Evolutionary conservation across 2,113 vertebrate species (phyloP).

Genomic region (Chunga burmeisteri): DNA sequence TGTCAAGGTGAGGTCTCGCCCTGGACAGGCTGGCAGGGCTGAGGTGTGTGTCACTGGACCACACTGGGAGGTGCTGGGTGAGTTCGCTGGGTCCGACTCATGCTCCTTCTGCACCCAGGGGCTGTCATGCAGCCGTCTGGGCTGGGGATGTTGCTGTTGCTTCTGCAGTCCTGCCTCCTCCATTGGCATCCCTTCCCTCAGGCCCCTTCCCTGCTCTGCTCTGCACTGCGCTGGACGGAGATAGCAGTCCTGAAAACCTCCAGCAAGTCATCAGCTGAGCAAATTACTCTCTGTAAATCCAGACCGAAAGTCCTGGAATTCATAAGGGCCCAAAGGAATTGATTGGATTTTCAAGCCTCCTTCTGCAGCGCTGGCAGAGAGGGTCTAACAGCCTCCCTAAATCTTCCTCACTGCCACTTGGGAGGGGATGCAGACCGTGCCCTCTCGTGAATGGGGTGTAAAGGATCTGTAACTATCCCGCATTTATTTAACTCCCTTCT

Average conservation of each 20-base stretch:
- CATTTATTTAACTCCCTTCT: not conserved
- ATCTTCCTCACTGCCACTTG: not conserved
- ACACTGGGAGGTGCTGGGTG: not conserved
- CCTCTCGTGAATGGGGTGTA: not conserved
- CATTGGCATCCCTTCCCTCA: not conserved
- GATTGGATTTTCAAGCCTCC: conserved; percentile 28
- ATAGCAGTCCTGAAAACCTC: not conserved
- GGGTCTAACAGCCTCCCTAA: conserved; percentile 3
- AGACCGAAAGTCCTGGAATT: not conserved
- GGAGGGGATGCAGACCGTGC: not conserved
- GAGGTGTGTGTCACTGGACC: not conserved
- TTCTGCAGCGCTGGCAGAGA: not conserved
- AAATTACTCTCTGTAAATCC: conserved; percentile 30
- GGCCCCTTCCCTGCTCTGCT: not conserved
- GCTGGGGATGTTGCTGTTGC: not conserved
- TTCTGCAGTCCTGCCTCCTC: not conserved
- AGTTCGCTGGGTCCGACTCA: not conserved
- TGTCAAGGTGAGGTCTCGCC: accelerated
- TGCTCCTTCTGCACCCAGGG: accelerated
- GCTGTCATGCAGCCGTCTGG: accelerated
- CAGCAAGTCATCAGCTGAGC: not conserved
- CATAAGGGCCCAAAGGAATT: not conserved
- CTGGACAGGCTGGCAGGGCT: not conserved
- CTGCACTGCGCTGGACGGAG: not conserved
- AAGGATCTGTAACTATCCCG: not conserved